Evolutionary conservation across 2,797 vertebrate species (phyloP).

Genomic region (Mycteria americana): DNA sequence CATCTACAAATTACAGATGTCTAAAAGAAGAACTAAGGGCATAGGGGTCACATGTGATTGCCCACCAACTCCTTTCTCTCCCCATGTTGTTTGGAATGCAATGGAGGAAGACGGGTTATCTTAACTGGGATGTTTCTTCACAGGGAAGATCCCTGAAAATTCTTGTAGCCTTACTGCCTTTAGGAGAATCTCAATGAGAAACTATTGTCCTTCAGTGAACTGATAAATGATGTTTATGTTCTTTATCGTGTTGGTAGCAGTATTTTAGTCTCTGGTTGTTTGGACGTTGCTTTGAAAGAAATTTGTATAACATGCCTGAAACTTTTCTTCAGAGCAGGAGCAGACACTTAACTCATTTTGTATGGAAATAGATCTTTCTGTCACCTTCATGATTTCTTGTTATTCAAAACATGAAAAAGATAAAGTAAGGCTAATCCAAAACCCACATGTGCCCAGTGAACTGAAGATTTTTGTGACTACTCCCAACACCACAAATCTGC

Average conservation of each 20-base stretch:
- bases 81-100: not conserved
- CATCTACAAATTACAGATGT: not conserved
- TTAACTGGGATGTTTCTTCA: not conserved
- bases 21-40: not conserved
- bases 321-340: not conserved
- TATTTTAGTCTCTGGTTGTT: not conserved
- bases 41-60: not conserved
- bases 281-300: not conserved
- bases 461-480: not conserved
- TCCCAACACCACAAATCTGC: not conserved
- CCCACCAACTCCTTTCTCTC: not conserved
- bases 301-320: not conserved
- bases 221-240: not conserved
- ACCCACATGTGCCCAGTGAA: not conserved
- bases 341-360: not conserved
- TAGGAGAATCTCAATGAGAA: not conserved
- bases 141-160: not conserved
- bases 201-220: not conserved
- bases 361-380: not conserved
- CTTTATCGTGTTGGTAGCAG: not conserved
- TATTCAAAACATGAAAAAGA: not conserved
- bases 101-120: not conserved
- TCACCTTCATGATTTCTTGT: not conserved
- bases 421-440: not conserved
- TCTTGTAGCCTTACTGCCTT: not conserved